phyloP scores from a whole-genome alignment of 2,888 invertebrate genomes.

The Cepaea hortensis region DNA sequence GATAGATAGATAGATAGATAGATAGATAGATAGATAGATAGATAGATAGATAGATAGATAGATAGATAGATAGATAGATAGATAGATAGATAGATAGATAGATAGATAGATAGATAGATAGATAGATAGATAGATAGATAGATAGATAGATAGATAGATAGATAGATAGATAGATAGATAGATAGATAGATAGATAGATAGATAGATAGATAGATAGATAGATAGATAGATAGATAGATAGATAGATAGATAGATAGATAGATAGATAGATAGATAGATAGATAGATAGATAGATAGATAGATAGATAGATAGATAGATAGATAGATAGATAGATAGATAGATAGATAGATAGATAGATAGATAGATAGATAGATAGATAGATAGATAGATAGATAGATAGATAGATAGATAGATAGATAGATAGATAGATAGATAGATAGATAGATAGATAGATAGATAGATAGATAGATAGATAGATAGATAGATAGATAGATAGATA shows the following conservation, averaged over 20 bases:
- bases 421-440: conserved; percentile 7
- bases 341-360: not conserved
- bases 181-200: not conserved
- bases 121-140: no score
- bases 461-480: not conserved
- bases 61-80: no score
- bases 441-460: not conserved
- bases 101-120: no score
- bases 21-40: no score
- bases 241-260: not conserved
- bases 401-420: conserved; percentile 7
- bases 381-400: not conserved
- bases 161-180: no score
- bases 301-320: not conserved
- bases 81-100: no score
- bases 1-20: no score
- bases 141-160: no score
- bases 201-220: no score
- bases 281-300: not conserved
- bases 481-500: not conserved
- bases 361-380: conserved; percentile 4
- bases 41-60: no score
- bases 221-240: no score
- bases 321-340: not conserved
- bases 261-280: not conserved